These are phyloP conservation scores for Cerastis leucographa DNA, from an alignment of 2,888 invertebrate species.

Conservation along the genomic window DNA sequence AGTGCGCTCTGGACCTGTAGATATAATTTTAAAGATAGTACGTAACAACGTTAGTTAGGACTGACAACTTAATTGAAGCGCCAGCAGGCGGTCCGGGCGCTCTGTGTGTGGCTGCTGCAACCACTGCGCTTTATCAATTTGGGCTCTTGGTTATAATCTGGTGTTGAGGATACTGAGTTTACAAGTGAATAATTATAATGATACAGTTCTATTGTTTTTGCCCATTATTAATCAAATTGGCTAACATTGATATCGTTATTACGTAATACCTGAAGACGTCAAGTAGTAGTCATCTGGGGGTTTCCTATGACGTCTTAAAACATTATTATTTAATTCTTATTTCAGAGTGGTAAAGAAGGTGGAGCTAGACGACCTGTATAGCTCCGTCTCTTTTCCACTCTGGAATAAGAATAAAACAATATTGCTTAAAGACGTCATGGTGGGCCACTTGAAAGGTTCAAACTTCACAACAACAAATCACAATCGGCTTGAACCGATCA, in stretches of 20 bases:
- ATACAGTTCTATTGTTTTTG: background rate
- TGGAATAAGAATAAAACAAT: too few species aligned
- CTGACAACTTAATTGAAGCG: conserved; percentile 63
- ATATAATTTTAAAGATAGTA: conserved; percentile 44
- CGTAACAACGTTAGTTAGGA: conserved; percentile 42
- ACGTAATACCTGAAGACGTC: background rate
- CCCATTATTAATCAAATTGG: background rate
- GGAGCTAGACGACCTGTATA: too few species aligned
- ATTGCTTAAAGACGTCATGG: too few species aligned
- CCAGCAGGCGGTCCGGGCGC: conserved; percentile 28
- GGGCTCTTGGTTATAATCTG: conserved; percentile 1
- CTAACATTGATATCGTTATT: background rate
- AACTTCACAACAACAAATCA: too few species aligned
- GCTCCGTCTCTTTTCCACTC: too few species aligned
- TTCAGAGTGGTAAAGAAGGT: too few species aligned
- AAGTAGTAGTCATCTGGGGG: too few species aligned
- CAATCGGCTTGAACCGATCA: background rate
- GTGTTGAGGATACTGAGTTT: background rate
- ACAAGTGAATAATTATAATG: background rate
- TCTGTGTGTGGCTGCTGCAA: conserved; percentile 37
- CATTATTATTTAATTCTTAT: too few species aligned
- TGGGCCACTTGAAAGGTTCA: too few species aligned
- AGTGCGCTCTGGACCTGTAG: conserved; percentile 17
- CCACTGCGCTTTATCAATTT: conserved; percentile 47
- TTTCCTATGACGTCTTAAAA: too few species aligned